Evolutionary conservation across 2,113 vertebrate species (phyloP).

Genomic region (Balaenoptera acutorostrata): DNA sequence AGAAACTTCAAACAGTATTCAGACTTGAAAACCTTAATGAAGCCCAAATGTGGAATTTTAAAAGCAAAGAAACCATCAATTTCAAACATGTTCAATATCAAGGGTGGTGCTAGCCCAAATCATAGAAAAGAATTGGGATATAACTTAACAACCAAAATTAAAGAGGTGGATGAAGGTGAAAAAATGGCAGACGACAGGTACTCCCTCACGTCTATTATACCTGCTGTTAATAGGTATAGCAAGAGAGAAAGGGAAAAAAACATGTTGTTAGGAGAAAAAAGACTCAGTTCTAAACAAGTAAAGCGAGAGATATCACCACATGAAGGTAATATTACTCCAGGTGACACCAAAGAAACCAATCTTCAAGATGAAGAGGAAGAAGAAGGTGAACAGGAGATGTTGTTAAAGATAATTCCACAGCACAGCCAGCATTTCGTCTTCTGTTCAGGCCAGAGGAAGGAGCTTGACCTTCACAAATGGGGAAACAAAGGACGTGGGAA

Average conservation of each 20-base stretch:
- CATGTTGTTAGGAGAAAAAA: neutral
- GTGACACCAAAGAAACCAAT: neutral
- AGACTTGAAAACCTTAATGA: neutral
- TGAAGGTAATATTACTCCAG: neutral
- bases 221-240: neutral
- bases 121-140: neutral
- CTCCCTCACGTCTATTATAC: neutral
- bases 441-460: neutral
- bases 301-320: neutral
- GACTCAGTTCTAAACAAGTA: neutral
- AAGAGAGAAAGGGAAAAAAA: neutral
- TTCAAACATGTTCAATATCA: neutral
- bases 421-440: neutral
- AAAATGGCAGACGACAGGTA: neutral
- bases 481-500: neutral
- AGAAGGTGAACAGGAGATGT: neutral
- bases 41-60: neutral
- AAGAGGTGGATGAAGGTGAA: neutral
- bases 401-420: neutral
- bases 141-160: neutral
- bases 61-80: slow-evolving; percentile 8
- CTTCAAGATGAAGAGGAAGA: slow-evolving; percentile 7
- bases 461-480: neutral
- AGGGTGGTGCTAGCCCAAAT: neutral
- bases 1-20: slow-evolving; percentile 4